A percentile compares a stretch with the other conserved stretches of the same genome.
Evolutionary conservation across 2,797 vertebrate genomes (phyloP).

Genomic region (Syncerus caffer): DNA sequence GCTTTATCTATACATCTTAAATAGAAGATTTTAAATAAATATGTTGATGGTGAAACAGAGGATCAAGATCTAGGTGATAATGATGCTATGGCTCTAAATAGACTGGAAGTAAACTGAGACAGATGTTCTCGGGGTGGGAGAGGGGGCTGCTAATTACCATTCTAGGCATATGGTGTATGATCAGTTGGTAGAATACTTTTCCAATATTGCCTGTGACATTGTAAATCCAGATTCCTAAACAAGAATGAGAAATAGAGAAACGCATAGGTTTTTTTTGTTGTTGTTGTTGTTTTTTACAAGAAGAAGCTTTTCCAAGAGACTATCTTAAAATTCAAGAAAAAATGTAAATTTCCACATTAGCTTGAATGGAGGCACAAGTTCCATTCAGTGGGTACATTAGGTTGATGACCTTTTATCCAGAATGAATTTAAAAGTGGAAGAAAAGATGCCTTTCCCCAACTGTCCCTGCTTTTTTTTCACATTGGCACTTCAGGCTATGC

Average conservation of each 20-base stretch:
- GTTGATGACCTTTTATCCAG: not conserved
- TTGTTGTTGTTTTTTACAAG: not conserved
- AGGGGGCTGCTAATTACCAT: constrained; percentile 25
- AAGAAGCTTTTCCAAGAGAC: not conserved
- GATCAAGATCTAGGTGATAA: constrained; percentile 35
- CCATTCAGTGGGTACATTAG: not conserved
- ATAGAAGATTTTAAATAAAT: not conserved
- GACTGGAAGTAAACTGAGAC: constrained; percentile 18
- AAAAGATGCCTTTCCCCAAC: not conserved
- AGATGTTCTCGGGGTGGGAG: constrained; percentile 35
- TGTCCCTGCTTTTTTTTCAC: not conserved
- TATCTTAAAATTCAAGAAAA: constrained; percentile 19
- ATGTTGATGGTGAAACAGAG: not conserved
- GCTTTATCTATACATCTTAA: not conserved
- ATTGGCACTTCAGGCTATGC: not conserved
- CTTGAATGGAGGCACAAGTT: not conserved
- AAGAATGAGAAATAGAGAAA: not conserved
- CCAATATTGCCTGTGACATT: not conserved
- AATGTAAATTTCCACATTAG: not conserved
- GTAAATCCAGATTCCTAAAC: constrained; percentile 1
- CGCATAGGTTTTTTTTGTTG: not conserved
- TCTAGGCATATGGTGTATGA: constrained; percentile 38
- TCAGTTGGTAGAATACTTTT: constrained; percentile 35
- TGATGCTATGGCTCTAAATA: constrained; percentile 5
- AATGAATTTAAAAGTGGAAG: not conserved